Evolutionary conservation across 2,113 vertebrate species (phyloP).

Genomic region (Eolophus roseicapilla): DNA sequence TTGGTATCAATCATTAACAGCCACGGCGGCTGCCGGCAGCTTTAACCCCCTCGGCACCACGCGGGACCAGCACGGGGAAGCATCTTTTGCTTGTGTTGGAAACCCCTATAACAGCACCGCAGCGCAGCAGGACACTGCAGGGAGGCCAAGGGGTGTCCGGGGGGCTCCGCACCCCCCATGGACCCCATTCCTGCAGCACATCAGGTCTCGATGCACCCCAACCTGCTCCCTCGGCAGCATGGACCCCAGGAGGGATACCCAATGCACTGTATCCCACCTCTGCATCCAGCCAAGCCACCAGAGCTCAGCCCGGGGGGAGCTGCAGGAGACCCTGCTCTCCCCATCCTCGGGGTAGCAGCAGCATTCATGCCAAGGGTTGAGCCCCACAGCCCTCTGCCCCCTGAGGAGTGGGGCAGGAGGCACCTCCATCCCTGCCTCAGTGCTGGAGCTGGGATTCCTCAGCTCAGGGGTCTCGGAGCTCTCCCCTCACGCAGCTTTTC

Average conservation of each 20-base stretch:
- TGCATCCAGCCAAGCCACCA: not conserved
- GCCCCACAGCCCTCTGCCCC: not conserved
- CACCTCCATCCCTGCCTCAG: not conserved
- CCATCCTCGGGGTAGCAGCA: not conserved
- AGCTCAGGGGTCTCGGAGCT: not conserved
- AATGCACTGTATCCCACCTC: not conserved
- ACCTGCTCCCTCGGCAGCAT: fast-evolving
- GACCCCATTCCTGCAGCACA: fast-evolving
- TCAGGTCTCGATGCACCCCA: not conserved
- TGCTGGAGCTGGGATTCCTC: not conserved
- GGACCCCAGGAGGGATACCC: not conserved
- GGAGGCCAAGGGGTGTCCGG: not conserved
- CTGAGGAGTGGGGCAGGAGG: not conserved
- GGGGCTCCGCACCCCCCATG: fast-evolving
- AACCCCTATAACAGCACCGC: not conserved
- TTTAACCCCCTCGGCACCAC: slow-evolving; percentile 73
- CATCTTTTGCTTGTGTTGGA: fast-evolving
- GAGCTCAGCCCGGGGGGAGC: not conserved
- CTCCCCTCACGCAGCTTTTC: not conserved
- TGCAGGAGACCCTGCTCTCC: not conserved
- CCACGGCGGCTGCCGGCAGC: slow-evolving; percentile 41
- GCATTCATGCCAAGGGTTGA: fast-evolving
- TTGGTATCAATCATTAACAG: slow-evolving; percentile 80
- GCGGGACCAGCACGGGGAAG: not conserved
- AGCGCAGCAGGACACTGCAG: not conserved